phyloP scores from a whole-genome alignment of 2,888 invertebrate genomes.

The Noctua pronuba region DNA sequence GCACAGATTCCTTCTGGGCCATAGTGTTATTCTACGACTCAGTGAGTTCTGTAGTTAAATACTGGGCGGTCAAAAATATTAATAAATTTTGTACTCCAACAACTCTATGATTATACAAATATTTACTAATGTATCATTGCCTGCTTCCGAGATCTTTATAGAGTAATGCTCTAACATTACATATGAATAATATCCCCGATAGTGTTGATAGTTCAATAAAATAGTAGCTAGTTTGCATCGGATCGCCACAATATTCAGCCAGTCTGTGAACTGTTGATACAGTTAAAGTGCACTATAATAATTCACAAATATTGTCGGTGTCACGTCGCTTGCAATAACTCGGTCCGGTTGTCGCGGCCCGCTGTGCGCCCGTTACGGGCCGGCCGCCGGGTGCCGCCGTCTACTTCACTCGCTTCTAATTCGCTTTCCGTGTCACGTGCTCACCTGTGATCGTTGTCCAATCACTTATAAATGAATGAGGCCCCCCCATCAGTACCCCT shows the following conservation, averaged over 20 bases:
- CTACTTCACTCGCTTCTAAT: constrained; percentile 36
- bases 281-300: constrained; percentile 3
- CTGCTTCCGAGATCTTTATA: constrained; percentile 14
- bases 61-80: neutral
- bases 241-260: neutral
- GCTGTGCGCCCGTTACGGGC: neutral
- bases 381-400: neutral
- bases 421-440: constrained; percentile 45
- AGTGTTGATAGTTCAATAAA: neutral
- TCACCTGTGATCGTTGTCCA: constrained; percentile 42
- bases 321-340: neutral
- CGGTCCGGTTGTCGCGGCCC: no score
- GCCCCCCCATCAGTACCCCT: neutral
- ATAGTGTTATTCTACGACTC: no score
- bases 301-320: neutral
- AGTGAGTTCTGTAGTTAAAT: neutral
- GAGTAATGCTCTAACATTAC: neutral
- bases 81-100: neutral
- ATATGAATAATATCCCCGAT: neutral
- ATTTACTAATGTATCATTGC: neutral
- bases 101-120: neutral
- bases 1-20: no score
- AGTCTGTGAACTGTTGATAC: neutral
- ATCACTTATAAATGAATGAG: constrained; percentile 49
- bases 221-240: neutral